Evolutionary conservation across 1,140 invertebrate genomes (phyloP).

Genomic region (Callitettix versicolor): DNA sequence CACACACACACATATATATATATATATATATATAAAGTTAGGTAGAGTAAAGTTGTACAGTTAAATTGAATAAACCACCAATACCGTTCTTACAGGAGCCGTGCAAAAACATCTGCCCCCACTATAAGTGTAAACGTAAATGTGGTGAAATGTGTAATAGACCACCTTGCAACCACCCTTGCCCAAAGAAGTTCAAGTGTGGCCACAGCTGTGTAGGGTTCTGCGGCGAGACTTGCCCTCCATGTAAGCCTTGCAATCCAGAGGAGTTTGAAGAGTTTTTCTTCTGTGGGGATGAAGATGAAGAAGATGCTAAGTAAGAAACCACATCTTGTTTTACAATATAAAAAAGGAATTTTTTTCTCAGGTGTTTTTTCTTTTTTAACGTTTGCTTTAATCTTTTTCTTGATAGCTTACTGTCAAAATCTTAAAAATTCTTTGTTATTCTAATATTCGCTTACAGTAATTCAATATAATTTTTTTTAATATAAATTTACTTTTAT

Average conservation of each 20-base stretch:
- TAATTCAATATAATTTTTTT: no score
- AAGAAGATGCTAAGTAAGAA: conserved; percentile 41
- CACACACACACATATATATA: no score
- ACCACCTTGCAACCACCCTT: conserved; percentile 41
- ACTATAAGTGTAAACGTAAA: conserved; percentile 41
- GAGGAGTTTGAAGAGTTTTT: not conserved
- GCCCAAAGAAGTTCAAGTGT: conserved; percentile 38
- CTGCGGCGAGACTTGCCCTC: conserved; percentile 53
- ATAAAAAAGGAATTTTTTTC: no score
- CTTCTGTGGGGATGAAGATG: conserved; percentile 39
- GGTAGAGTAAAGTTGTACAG: no score
- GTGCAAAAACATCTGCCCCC: conserved; percentile 38
- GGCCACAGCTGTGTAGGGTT: conserved; percentile 51
- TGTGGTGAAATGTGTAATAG: conserved; percentile 43
- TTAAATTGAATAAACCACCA: no score
- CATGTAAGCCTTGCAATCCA: conserved; percentile 10
- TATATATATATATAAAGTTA: no score
- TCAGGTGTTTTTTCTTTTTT: no score
- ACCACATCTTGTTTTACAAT: conserved; percentile 32
- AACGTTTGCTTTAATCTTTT: no score
- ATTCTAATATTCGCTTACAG: no score
- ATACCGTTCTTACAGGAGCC: conserved; percentile 30
- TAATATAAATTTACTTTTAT: no score
- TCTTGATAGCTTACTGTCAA: no score
- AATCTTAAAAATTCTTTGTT: no score